These are phyloP conservation scores for Kryptolebias ocellatus DNA, from an alignment of 2,797 vertebrate genomes.

Conservation along the genomic window DNA sequence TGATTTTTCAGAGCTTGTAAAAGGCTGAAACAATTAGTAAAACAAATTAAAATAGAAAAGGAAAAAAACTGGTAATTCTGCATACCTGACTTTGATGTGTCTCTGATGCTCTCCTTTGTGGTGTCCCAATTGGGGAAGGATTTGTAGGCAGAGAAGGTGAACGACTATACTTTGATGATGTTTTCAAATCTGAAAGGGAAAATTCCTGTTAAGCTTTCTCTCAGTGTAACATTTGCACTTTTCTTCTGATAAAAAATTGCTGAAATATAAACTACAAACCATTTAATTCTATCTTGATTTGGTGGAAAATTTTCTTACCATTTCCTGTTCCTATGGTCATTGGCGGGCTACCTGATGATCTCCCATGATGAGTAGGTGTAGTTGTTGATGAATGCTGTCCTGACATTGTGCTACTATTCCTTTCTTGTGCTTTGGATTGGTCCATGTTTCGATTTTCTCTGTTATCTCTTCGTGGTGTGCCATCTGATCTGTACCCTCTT, in stretches of 20 bases:
- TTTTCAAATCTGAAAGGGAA: conserved; percentile 85
- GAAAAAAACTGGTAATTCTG: too few species aligned
- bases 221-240: background rate
- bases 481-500: conserved; percentile 87
- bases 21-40: too few species aligned
- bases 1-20: too few species aligned
- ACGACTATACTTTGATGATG: conserved; percentile 86
- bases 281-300: background rate
- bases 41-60: too few species aligned
- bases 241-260: background rate
- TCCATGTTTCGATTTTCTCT: conserved; percentile 86
- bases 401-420: conserved; percentile 84
- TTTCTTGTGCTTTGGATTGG: conserved; percentile 93
- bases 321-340: conserved; percentile 85
- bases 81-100: conserved; percentile 90
- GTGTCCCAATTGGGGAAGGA: conserved; percentile 89
- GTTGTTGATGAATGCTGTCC: conserved; percentile 84
- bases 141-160: conserved; percentile 90
- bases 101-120: conserved; percentile 89
- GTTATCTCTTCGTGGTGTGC: conserved; percentile 88
- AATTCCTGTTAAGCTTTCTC: background rate
- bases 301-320: conserved; percentile 76
- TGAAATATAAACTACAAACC: background rate
- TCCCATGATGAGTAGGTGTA: conserved; percentile 89
- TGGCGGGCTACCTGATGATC: conserved; percentile 90